Base-by-base conservation (phyloP, 2,113 vertebrate species). In the Tenrec ecaudatus region DNA sequence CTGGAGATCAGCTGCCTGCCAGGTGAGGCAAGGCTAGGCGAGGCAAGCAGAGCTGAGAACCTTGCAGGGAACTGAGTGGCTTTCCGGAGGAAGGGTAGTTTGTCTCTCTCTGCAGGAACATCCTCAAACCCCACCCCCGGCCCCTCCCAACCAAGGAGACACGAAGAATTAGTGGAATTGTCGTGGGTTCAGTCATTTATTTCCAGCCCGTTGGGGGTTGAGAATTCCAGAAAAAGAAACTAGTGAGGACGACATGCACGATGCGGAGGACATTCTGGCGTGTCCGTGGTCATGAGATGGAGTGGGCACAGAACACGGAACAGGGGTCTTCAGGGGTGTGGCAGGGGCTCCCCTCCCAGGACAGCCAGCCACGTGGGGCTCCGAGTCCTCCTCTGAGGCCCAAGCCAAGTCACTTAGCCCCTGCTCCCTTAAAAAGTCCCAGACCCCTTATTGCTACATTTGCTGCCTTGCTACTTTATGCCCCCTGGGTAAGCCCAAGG, bases 371-470 rank as follows among this genome's bases (percentile, higher is more conserved):
- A 88, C 40, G 68, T 68, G 82, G 78, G 86, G 73, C 81, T 83
- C 53, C 31, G 83, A 75, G 81, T 82, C 93, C 66, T 95, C n/a
- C 0, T 4, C 4, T 23, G 47, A 69, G 81, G 58, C 82, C 5
- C 4, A 95, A 94, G n/a, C 76, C 3, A 3, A 75, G 82, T 66
- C 79, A 29, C 82, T 43, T 62, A 77, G 90, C 88, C 80, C 73
- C 88, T 78, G 82, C 69, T 57, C 73, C 69, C 89, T 69, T 76
- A 83, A 10, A 10, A 0, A 43, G 96, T 81, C 66, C 78, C 36
- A 31, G 93, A 92, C 93, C 97, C 89, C 91, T 98, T 98, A 97
- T 97, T 98, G 98, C 97, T 97, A 97, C 96, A 98, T 97, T 95
- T 93, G 96, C 97, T 97, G 96, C 95, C 86, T 94, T 95, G 95